Conservation (phyloP, 2,888 invertebrate species). For the Lamellibrachia satsuma region DNA sequence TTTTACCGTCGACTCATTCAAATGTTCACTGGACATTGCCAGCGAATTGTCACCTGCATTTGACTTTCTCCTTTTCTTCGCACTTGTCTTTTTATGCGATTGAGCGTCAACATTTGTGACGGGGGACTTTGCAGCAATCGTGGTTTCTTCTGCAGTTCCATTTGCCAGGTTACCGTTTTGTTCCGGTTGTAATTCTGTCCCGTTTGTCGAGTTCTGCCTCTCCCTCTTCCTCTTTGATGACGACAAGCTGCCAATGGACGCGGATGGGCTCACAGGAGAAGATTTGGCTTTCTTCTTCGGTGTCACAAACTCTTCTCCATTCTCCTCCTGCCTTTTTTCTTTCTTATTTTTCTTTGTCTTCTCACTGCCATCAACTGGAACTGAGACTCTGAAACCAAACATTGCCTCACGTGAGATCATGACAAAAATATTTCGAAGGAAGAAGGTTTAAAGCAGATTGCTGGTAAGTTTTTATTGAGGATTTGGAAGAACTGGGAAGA, state of each 20-base stretch:
- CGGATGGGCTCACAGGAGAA: not conserved
- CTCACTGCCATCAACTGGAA: not conserved
- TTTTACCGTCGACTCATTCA: not conserved
- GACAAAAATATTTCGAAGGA: no score
- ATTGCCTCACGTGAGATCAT: not conserved
- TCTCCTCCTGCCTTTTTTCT: not conserved
- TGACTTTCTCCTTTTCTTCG: not conserved
- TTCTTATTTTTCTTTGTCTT: not conserved
- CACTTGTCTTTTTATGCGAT: slow-evolving; percentile 6
- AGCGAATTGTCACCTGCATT: not conserved
- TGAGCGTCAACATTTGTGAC: not conserved
- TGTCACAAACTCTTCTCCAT: not conserved
- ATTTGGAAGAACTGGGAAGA: no score
- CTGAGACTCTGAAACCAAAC: not conserved
- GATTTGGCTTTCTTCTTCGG: not conserved
- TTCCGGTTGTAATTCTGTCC: not conserved
- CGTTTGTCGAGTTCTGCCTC: not conserved
- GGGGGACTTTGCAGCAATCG: not conserved
- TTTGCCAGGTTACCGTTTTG: not conserved
- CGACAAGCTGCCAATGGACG: not conserved
- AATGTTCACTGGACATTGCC: not conserved
- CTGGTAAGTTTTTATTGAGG: no score
- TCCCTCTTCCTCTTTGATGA: slow-evolving; percentile 1
- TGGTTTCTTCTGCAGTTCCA: not conserved
- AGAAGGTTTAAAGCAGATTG: no score